Percentiles rank a stretch among this genome's conserved stretches.
Conservation (phyloP, 2,888 invertebrate genomes). For the Notodonta ziczac region DNA sequence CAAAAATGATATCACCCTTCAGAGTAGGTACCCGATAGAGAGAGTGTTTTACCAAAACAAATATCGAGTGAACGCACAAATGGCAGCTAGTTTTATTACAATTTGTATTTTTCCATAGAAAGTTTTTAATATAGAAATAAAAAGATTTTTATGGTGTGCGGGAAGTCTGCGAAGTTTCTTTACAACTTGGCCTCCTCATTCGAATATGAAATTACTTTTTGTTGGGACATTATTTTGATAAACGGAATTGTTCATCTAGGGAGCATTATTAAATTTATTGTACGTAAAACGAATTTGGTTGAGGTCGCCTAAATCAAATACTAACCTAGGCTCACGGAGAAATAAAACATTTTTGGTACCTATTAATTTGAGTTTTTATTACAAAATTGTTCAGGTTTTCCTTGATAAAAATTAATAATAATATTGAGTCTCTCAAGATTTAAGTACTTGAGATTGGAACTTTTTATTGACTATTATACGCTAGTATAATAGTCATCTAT, state of each 20-base stretch:
- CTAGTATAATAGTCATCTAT: too few relatives aligned
- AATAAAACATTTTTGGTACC: too few relatives aligned
- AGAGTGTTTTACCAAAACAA: too few relatives aligned
- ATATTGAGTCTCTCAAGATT: too few relatives aligned
- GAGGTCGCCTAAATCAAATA: too few relatives aligned
- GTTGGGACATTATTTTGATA: conserved; percentile 19
- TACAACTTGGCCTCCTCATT: conserved; percentile 25
- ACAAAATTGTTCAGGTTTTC: not conserved
- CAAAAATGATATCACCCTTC: too few relatives aligned
- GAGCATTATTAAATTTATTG: not conserved
- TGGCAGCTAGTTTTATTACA: not conserved
- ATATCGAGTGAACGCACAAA: too few relatives aligned
- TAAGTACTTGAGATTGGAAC: too few relatives aligned
- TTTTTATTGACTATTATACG: too few relatives aligned
- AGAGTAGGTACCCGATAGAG: too few relatives aligned
- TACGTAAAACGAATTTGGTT: not conserved
- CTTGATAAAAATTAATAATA: too few relatives aligned
- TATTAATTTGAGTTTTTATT: not conserved
- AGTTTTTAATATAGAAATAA: conserved; percentile 36
- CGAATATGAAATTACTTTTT: conserved; percentile 36
- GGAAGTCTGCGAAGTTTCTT: conserved; percentile 26
- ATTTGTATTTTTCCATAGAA: conserved; percentile 18
- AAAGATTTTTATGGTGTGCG: conserved; percentile 29
- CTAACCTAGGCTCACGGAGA: too few relatives aligned
- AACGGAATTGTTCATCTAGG: conserved; percentile 12